Evolutionary conservation across 1,140 invertebrate species (phyloP).

Genomic region (Plutomurus gul): DNA sequence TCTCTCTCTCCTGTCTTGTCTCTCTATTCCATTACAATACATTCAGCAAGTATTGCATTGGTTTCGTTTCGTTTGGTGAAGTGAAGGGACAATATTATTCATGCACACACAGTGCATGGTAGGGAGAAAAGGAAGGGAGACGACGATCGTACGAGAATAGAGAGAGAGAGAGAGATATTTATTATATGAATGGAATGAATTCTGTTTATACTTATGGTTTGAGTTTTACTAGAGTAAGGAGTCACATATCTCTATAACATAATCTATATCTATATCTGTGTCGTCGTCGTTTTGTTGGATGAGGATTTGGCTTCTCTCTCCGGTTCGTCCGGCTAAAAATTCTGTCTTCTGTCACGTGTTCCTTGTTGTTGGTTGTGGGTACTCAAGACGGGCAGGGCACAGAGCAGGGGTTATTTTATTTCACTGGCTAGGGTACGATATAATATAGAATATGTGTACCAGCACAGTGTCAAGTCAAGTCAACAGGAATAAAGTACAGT

Average conservation of each 20-base stretch:
- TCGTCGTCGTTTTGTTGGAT: background rate
- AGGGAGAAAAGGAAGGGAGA: slow-evolving; percentile 28
- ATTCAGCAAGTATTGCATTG: background rate
- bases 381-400: too few species aligned
- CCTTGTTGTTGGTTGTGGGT: background rate
- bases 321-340: slow-evolving; percentile 3
- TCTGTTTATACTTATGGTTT: background rate
- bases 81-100: slow-evolving; percentile 29
- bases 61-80: background rate
- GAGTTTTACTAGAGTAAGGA: background rate
- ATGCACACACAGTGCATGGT: too few species aligned
- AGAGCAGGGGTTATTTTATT: too few species aligned
- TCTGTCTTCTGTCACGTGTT: slow-evolving; percentile 28
- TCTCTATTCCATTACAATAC: background rate
- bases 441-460: too few species aligned
- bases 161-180: background rate
- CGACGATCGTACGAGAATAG: background rate
- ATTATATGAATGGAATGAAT: slow-evolving; percentile 26
- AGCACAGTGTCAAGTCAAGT: too few species aligned
- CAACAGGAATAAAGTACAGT: too few species aligned
- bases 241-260: background rate
- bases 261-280: background rate
- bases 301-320: background rate
- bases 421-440: too few species aligned
- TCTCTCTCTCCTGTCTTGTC: background rate